Evolutionary conservation across 2,797 vertebrate genomes (phyloP).

Genomic region (Myripristis jacobus): DNA sequence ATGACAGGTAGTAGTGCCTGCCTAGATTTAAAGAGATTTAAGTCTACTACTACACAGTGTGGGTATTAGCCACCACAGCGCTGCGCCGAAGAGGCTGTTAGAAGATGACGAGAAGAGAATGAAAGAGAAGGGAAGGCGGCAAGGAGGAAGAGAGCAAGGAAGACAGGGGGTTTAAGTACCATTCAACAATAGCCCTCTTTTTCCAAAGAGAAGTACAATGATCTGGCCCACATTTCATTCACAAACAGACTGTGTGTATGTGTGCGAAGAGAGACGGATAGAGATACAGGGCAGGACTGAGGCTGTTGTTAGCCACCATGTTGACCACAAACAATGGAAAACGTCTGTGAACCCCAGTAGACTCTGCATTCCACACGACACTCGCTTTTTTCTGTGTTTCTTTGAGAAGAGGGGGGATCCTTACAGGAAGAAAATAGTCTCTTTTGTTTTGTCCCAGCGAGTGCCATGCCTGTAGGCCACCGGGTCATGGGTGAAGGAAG

Average conservation of each 20-base stretch:
- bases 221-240: conserved; percentile 63
- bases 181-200: conserved; percentile 65
- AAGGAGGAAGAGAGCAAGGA: neutral
- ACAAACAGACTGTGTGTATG: conserved; percentile 32
- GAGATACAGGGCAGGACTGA: conserved; percentile 40
- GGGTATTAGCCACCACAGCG: no score
- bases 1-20: conserved; percentile 26
- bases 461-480: neutral
- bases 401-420: conserved; percentile 28
- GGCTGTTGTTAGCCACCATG: conserved; percentile 28
- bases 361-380: conserved; percentile 31
- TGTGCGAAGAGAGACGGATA: conserved; percentile 1
- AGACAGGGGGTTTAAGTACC: conserved; percentile 1
- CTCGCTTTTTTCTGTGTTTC: conserved; percentile 41
- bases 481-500: conserved; percentile 19
- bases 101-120: conserved; percentile 28
- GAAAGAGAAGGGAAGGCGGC: conserved; percentile 1
- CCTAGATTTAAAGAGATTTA: neutral
- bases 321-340: conserved; percentile 39
- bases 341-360: neutral
- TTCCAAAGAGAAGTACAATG: conserved; percentile 66
- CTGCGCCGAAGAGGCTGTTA: neutral
- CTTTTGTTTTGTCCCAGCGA: conserved; percentile 44
- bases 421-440: conserved; percentile 31
- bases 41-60: neutral